Conservation (phyloP, 2,888 invertebrate genomes). For the Andrena fulva region DNA sequence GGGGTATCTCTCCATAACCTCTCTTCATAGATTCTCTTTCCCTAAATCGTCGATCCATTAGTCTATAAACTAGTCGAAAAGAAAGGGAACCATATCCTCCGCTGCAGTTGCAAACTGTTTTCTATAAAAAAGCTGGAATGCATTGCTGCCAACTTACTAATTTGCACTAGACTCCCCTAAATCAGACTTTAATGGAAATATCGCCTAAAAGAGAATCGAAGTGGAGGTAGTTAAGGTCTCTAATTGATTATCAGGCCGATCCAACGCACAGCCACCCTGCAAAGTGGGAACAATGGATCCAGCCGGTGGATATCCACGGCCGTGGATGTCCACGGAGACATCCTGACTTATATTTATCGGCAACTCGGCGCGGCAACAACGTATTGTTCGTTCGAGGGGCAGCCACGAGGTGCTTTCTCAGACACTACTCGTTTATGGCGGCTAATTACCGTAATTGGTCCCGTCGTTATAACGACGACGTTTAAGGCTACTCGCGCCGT, state of each 20-base stretch:
- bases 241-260: slow-evolving; percentile 51
- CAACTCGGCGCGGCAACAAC: slow-evolving; percentile 9
- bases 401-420: slow-evolving; percentile 46
- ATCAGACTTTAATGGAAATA: neutral
- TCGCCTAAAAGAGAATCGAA: neutral
- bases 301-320: slow-evolving; percentile 28
- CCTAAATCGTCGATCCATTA: too few relatives aligned
- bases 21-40: too few relatives aligned
- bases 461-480: slow-evolving; percentile 66
- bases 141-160: neutral
- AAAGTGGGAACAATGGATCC: slow-evolving; percentile 45
- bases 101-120: too few relatives aligned
- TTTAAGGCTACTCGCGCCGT: slow-evolving; percentile 66
- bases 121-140: too few relatives aligned
- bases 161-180: neutral
- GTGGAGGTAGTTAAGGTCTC: slow-evolving; percentile 29
- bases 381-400: slow-evolving; percentile 45
- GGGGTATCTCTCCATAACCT: too few relatives aligned
- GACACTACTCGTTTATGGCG: slow-evolving; percentile 71
- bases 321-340: slow-evolving; percentile 34
- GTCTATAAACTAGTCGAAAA: too few relatives aligned
- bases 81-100: too few relatives aligned
- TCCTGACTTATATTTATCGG: slow-evolving; percentile 57
- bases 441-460: slow-evolving; percentile 74
- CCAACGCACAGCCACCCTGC: slow-evolving; percentile 3